These are phyloP conservation scores for Manis crassicaudata DNA, from an alignment of 2,797 vertebrate genomes.

Conservation along the genomic window DNA sequence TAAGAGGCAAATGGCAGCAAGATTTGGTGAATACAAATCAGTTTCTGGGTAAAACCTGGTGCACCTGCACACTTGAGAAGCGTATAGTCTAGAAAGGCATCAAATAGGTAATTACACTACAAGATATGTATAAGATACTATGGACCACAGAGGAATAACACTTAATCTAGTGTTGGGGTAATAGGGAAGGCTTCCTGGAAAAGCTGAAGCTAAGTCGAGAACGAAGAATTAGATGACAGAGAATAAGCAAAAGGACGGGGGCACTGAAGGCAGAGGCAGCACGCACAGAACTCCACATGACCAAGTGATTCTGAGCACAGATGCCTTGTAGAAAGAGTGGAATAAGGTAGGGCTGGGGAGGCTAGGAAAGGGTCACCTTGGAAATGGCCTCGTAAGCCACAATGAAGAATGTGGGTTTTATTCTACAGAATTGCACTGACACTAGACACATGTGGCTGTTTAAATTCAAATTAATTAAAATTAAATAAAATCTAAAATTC, in stretches of 20 bases:
- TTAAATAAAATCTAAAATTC: background rate
- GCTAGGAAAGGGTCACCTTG: background rate
- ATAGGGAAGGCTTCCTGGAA: background rate
- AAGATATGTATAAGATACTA: background rate
- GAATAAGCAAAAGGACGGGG: background rate
- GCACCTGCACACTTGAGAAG: background rate
- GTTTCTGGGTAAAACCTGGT: background rate
- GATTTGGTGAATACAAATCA: background rate
- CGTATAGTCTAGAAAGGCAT: background rate
- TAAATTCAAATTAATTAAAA: slow-evolving; percentile 14
- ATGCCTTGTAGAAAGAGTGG: background rate
- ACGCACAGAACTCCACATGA: background rate
- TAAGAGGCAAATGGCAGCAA: background rate
- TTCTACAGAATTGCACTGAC: background rate
- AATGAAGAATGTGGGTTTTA: background rate
- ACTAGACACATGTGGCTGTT: background rate
- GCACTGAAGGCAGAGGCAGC: background rate
- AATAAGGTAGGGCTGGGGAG: background rate
- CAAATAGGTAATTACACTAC: background rate
- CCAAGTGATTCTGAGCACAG: background rate
- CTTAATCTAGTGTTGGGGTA: background rate
- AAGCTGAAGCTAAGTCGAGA: background rate
- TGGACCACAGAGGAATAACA: background rate
- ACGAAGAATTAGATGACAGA: background rate
- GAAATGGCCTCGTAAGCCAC: background rate